Percentiles rank a stretch among this genome's conserved stretches.
Evolutionary conservation across 2,888 invertebrate genomes (phyloP).

Genomic region (Iselma pallidipennis): DNA sequence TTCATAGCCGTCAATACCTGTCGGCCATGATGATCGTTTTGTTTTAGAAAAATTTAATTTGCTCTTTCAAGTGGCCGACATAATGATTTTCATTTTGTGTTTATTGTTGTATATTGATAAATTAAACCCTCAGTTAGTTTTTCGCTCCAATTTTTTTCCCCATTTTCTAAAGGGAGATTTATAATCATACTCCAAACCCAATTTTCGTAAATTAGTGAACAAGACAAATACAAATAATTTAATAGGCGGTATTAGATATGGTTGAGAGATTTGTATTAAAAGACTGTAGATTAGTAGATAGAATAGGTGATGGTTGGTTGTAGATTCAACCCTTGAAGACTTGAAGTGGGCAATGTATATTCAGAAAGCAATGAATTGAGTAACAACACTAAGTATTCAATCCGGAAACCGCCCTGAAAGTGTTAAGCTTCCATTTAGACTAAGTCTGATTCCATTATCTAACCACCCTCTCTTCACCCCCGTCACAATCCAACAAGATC

Average conservation of each 20-base stretch:
- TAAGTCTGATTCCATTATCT: slow-evolving; percentile 58
- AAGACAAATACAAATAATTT: slow-evolving; percentile 52
- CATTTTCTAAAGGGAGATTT: slow-evolving; percentile 1
- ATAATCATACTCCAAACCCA: no score
- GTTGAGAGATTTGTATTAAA: slow-evolving; percentile 30
- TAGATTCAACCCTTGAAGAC: slow-evolving; percentile 25
- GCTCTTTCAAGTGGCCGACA: slow-evolving; percentile 38
- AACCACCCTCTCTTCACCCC: slow-evolving; percentile 44
- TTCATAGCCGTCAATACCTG: slow-evolving; percentile 46
- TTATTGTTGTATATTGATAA: slow-evolving; percentile 4
- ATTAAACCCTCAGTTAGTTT: neutral
- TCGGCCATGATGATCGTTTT: slow-evolving; percentile 41
- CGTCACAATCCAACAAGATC: slow-evolving; percentile 37
- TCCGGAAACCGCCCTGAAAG: slow-evolving; percentile 56
- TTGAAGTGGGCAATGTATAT: slow-evolving; percentile 50
- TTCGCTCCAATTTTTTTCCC: slow-evolving; percentile 1
- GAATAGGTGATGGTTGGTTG: neutral
- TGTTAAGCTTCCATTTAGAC: slow-evolving; percentile 57
- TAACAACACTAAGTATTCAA: slow-evolving; percentile 50
- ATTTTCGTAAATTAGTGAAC: slow-evolving; percentile 35
- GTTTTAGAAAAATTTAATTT: slow-evolving; percentile 39
- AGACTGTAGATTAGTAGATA: neutral
- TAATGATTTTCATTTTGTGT: slow-evolving; percentile 25
- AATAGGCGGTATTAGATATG: slow-evolving; percentile 50
- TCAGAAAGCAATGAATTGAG: slow-evolving; percentile 54